A percentile compares a stretch with the other conserved stretches of the same genome.
Evolutionary conservation across 1,140 invertebrate genomes (phyloP).

Genomic region (Penaeus chinensis): DNA sequence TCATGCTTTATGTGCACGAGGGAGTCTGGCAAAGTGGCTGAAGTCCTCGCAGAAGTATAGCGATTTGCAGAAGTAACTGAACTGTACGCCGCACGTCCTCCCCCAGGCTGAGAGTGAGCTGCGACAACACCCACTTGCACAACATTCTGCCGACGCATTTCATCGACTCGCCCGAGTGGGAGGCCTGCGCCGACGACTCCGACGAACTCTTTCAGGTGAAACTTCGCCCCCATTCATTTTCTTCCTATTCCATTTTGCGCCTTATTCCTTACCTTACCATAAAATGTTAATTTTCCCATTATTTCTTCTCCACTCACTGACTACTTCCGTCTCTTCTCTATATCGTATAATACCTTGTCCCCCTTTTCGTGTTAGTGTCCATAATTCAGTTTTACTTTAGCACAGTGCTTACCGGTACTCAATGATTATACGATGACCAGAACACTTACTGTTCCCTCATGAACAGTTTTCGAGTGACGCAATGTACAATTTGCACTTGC

Average conservation of each 20-base stretch:
- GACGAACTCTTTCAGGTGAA: conserved; percentile 81
- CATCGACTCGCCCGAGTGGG: conserved; percentile 89
- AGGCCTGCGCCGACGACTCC: conserved; percentile 79
- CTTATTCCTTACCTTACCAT: too few relatives aligned
- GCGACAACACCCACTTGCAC: conserved; percentile 84
- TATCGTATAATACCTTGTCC: background rate
- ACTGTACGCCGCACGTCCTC: background rate
- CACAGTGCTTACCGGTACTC: too few relatives aligned
- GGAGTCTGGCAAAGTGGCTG: too few relatives aligned
- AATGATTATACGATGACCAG: too few relatives aligned
- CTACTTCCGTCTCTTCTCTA: background rate
- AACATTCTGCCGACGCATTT: conserved; percentile 85
- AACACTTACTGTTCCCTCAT: too few relatives aligned
- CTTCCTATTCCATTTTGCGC: too few relatives aligned
- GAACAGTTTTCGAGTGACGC: background rate
- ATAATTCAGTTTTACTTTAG: background rate
- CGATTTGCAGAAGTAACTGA: too few relatives aligned
- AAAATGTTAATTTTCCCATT: too few relatives aligned
- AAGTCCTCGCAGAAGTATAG: too few relatives aligned
- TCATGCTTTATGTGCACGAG: too few relatives aligned
- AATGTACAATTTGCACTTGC: conserved; percentile 11
- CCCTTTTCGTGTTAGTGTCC: background rate
- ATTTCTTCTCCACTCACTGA: too few relatives aligned
- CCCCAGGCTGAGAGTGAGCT: conserved; percentile 81
- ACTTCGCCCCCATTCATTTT: background rate